These are phyloP conservation scores for Dromiciops gliroides DNA, from an alignment of 2,113 vertebrate genomes.

Conservation along the genomic window DNA sequence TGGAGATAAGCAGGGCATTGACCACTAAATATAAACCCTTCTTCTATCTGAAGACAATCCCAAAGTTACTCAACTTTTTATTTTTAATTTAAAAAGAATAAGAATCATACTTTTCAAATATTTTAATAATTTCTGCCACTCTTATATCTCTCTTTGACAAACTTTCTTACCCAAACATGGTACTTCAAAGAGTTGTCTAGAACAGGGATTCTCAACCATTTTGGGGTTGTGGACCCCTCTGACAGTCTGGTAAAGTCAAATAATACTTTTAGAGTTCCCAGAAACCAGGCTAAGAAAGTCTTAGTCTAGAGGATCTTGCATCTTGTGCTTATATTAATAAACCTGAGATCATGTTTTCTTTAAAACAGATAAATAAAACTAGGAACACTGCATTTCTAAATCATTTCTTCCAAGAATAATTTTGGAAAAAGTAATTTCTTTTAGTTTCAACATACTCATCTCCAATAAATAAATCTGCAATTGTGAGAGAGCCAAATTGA, in stretches of 20 bases:
- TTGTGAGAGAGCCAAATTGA: neutral
- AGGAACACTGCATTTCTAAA: neutral
- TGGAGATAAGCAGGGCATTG: neutral
- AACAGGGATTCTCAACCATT: neutral
- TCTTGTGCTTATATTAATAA: neutral
- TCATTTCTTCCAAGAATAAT: neutral
- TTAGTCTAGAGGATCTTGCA: neutral
- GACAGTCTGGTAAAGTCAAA: neutral
- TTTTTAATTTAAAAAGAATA: neutral
- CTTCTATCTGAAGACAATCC: neutral
- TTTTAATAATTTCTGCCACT: neutral
- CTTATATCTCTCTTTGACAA: neutral
- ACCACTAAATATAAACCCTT: neutral
- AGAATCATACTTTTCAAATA: neutral
- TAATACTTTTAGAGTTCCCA: neutral
- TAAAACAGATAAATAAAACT: neutral
- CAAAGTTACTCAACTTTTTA: neutral
- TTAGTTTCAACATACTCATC: neutral
- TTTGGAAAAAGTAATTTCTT: neutral
- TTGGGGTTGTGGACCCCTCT: neutral
- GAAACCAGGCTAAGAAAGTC: neutral
- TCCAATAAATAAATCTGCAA: neutral
- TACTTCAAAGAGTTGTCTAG: neutral
- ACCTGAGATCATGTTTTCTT: neutral
- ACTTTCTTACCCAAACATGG: neutral